Base-by-base conservation (phyloP, 2,888 invertebrate species). In the Monoplex corrugatus region DNA sequence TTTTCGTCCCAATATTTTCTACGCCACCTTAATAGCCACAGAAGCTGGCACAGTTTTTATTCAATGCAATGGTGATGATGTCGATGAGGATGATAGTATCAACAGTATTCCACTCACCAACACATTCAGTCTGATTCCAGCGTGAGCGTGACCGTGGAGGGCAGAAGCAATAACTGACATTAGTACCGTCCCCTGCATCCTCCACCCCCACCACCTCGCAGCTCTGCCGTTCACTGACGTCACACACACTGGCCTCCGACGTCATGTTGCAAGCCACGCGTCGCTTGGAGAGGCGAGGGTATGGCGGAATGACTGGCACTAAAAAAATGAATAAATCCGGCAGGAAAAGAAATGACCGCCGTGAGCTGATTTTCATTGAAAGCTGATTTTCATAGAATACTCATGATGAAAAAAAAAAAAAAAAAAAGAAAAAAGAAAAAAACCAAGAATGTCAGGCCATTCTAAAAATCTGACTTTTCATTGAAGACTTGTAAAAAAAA, bases 291-390 rank as follows among this genome's bases (percentile, higher is more conserved):
- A 38, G 28, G 0, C 45, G 38, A 10, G 16, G 44, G 40, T 86
- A 89, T 1, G 86, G 87, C 1, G 89, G 87, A 10, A 89, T 82
- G 3, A 43, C 43, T 28, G 80, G 87, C 32, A 83, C 89, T 87
- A 44, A 19, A 43, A 23, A 44, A 43, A 23, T 13, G 0, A 80
- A 38, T 8, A 38, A 80, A 75, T n/a, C n/a, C n/a, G n/a, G n/a
- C n/a, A n/a, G n/a, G n/a, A n/a, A n/a, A n/a, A n/a, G n/a, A n/a
- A n/a, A n/a, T n/a, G n/a, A n/a, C n/a, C n/a, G n/a, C n/a, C n/a
- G n/a, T n/a, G n/a, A n/a, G n/a, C n/a, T n/a, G n/a, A n/a, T n/a
- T n/a, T n/a, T n/a, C n/a, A n/a, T n/a, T n/a, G n/a, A n/a, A n/a
- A n/a, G n/a, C n/a, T n/a, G n/a, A n/a, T n/a, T n/a, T n/a, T n/a